Conservation (phyloP, 2,888 invertebrate genomes). For the Serripes groenlandicus region DNA sequence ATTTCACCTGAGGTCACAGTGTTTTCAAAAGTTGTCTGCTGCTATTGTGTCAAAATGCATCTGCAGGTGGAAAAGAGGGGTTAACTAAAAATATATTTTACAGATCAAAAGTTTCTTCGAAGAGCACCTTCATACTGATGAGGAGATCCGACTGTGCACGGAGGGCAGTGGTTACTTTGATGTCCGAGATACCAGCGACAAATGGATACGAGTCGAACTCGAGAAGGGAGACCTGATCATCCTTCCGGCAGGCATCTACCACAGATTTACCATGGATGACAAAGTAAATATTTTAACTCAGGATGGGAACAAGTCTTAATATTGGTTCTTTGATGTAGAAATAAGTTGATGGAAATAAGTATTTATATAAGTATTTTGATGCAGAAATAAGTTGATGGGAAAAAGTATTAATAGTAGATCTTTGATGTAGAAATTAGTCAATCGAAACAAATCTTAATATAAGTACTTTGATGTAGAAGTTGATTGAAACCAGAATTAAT, state of each 20-base stretch:
- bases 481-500: too few species aligned
- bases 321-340: too few species aligned
- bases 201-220: slow-evolving; percentile 97
- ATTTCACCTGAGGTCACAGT: background rate
- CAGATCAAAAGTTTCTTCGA: slow-evolving; percentile 93
- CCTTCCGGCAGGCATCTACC: slow-evolving; percentile 98
- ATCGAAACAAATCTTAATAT: too few species aligned
- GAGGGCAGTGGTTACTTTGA: slow-evolving; percentile 98
- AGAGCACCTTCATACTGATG: slow-evolving; percentile 98
- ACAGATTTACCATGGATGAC: slow-evolving; percentile 95
- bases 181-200: slow-evolving; percentile 93
- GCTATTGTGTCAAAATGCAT: background rate
- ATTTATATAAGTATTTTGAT: too few species aligned
- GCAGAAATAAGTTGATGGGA: too few species aligned
- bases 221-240: slow-evolving; percentile 95
- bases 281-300: slow-evolving; percentile 65
- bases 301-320: too few species aligned
- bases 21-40: background rate
- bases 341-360: background rate
- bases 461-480: too few species aligned
- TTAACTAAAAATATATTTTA: slow-evolving; percentile 10
- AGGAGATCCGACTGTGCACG: slow-evolving; percentile 96
- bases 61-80: background rate
- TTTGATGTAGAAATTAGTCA: too few species aligned
- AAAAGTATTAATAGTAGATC: too few species aligned